A percentile compares a stretch with the other conserved stretches of the same genome.
Conservation (phyloP, 2,888 invertebrate genomes). For the Myathropa florea region DNA sequence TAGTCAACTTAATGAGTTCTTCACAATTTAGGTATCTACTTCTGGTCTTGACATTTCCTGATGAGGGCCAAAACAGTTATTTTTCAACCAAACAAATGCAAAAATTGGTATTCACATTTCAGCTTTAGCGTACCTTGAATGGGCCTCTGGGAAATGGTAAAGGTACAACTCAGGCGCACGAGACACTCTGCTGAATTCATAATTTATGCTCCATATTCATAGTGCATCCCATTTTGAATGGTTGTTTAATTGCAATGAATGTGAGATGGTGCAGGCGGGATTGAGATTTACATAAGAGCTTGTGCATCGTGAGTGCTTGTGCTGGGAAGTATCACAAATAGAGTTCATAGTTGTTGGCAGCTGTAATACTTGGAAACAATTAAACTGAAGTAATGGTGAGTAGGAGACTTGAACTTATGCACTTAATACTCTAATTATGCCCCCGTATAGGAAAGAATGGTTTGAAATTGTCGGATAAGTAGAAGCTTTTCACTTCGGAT, state of each 20-base stretch:
- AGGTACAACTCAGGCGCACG: conserved; percentile 25
- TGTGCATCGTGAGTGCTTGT: conserved; percentile 14
- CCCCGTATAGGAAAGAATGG: neutral
- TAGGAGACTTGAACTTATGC: neutral
- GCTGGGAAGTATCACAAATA: conserved; percentile 25
- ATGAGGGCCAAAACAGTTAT: conserved; percentile 36
- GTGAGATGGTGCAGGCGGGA: neutral
- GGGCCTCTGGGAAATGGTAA: neutral
- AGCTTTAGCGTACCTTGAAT: neutral
- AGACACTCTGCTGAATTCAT: conserved; percentile 35
- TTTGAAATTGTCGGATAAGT: too few species aligned
- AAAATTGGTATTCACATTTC: conserved; percentile 40
- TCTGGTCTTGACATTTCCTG: conserved; percentile 52
- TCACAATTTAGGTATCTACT: conserved; percentile 17
- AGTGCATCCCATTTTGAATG: conserved; percentile 15
- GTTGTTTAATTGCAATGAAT: conserved; percentile 30
- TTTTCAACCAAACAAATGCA: conserved; percentile 13
- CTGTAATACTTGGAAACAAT: neutral
- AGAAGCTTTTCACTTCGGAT: too few species aligned
- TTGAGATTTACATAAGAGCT: neutral
- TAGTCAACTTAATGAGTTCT: conserved; percentile 14
- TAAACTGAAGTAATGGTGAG: neutral
- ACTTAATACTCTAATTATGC: neutral
- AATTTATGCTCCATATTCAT: conserved; percentile 13
- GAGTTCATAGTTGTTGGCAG: neutral